These are phyloP conservation scores for Apeira syringaria DNA, from an alignment of 2,888 invertebrate genomes.

Conservation along the genomic window DNA sequence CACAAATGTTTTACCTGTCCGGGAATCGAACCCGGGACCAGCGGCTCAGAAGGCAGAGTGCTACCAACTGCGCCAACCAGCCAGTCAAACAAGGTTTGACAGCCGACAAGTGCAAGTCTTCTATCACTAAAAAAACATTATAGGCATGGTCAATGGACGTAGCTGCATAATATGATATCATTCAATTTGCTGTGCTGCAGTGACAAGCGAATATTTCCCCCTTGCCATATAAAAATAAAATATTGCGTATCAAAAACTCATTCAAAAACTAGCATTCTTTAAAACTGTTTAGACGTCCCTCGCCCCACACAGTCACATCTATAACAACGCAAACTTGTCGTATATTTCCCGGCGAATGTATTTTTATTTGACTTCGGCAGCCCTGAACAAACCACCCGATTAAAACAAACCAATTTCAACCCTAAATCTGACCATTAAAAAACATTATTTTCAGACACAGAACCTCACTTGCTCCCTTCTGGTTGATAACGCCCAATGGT, in stretches of 20 bases:
- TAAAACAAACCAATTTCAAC: conserved; percentile 30
- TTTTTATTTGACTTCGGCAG: conserved; percentile 73
- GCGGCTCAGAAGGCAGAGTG: too few species aligned
- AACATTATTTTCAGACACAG: conserved; percentile 29
- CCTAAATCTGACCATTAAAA: conserved; percentile 14
- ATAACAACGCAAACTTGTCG: conserved; percentile 70
- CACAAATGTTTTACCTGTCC: too few species aligned
- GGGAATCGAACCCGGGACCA: too few species aligned
- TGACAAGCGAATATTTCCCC: too few species aligned
- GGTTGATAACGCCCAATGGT: conserved; percentile 48
- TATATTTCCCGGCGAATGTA: conserved; percentile 80
- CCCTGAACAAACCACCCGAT: conserved; percentile 42
- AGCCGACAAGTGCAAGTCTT: too few species aligned
- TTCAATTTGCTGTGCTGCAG: too few species aligned
- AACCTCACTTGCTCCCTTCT: conserved; percentile 46
- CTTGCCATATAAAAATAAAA: not conserved
- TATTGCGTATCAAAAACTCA: conserved; percentile 19
- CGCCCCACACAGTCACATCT: conserved; percentile 51
- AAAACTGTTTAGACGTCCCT: conserved; percentile 73
- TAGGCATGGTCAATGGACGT: too few species aligned
- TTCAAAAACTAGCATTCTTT: conserved; percentile 50
- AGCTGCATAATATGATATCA: too few species aligned
- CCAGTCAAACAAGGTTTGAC: too few species aligned
- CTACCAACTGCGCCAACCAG: too few species aligned
- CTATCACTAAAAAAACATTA: too few species aligned